A percentile compares a stretch with the other conserved stretches of the same genome.
phyloP scores from a whole-genome alignment of 1,140 invertebrate species.

The Aphelenchoides fujianensis region DNA sequence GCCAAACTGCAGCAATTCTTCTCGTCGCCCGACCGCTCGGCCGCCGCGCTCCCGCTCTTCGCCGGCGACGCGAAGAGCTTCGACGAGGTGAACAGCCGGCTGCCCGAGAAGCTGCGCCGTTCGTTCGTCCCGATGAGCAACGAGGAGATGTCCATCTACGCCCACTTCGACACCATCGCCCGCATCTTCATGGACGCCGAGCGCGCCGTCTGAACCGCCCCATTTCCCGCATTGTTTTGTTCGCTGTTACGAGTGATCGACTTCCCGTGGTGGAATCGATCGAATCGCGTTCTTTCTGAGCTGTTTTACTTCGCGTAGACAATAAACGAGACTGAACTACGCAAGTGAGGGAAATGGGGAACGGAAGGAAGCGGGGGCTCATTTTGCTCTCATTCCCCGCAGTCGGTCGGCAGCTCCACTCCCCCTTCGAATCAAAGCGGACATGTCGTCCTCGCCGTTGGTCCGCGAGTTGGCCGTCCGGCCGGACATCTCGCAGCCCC shows the following conservation, averaged over 20 bases:
- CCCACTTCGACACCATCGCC: neutral
- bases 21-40: neutral
- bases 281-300: neutral
- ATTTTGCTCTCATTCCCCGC: neutral
- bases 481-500: slow-evolving; percentile 25
- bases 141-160: neutral
- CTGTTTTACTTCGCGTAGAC: too few relatives aligned
- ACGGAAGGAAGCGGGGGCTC: too few relatives aligned
- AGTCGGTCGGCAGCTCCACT: neutral
- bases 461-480: slow-evolving; percentile 1
- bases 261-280: neutral
- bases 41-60: neutral
- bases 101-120: neutral
- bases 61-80: neutral
- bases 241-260: neutral
- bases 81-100: neutral
- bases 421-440: neutral
- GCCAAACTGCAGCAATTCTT: neutral
- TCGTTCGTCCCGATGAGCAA: neutral
- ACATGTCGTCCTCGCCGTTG: neutral
- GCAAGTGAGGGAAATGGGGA: too few relatives aligned
- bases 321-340: neutral
- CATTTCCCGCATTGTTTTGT: too few relatives aligned
- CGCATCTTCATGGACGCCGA: too few relatives aligned
- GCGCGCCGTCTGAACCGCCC: too few relatives aligned